Percentiles rank a stretch among this genome's conserved stretches.
phyloP scores from a whole-genome alignment of 2,888 invertebrate genomes.

The Dicycla oo region DNA sequence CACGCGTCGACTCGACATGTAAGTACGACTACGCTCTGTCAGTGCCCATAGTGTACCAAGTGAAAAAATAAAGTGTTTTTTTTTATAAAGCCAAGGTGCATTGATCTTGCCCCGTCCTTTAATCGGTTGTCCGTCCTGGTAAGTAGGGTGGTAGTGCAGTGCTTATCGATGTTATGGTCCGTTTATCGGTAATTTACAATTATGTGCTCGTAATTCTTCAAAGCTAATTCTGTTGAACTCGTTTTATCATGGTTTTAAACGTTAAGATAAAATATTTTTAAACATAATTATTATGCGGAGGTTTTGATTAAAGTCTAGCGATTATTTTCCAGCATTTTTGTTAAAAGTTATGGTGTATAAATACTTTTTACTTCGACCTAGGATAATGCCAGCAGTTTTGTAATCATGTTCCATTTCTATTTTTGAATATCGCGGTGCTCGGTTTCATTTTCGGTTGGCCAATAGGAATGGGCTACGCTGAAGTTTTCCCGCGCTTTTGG shows the following conservation, averaged over 20 bases:
- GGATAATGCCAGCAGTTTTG: slow-evolving; percentile 70
- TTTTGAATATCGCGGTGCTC: slow-evolving; percentile 90
- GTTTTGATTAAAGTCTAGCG: not conserved
- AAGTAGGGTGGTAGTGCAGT: slow-evolving; percentile 82
- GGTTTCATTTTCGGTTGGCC: slow-evolving; percentile 84
- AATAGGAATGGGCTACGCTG: slow-evolving; percentile 79
- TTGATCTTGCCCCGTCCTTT: slow-evolving; percentile 71
- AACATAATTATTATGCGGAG: slow-evolving; percentile 4
- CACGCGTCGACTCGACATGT: slow-evolving; percentile 91
- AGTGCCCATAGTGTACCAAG: slow-evolving; percentile 82
- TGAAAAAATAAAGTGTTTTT: slow-evolving; percentile 80
- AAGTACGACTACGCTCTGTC: slow-evolving; percentile 82
- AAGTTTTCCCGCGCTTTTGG: slow-evolving; percentile 88
- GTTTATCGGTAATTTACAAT: slow-evolving; percentile 57
- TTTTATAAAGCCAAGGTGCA: slow-evolving; percentile 76
- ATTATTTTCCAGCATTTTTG: slow-evolving; percentile 12
- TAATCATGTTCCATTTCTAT: slow-evolving; percentile 83
- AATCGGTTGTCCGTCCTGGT: slow-evolving; percentile 71
- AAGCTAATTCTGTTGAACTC: slow-evolving; percentile 23
- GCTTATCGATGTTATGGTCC: slow-evolving; percentile 64
- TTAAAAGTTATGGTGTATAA: slow-evolving; percentile 25
- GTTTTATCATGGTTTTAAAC: slow-evolving; percentile 17
- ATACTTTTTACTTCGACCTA: slow-evolving; percentile 55
- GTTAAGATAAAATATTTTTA: slow-evolving; percentile 34
- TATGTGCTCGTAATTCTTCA: slow-evolving; percentile 44